A percentile compares a stretch with the other conserved stretches of the same genome.
Evolutionary conservation across 1,140 invertebrate species (phyloP).

Genomic region (Papilio polytes): DNA sequence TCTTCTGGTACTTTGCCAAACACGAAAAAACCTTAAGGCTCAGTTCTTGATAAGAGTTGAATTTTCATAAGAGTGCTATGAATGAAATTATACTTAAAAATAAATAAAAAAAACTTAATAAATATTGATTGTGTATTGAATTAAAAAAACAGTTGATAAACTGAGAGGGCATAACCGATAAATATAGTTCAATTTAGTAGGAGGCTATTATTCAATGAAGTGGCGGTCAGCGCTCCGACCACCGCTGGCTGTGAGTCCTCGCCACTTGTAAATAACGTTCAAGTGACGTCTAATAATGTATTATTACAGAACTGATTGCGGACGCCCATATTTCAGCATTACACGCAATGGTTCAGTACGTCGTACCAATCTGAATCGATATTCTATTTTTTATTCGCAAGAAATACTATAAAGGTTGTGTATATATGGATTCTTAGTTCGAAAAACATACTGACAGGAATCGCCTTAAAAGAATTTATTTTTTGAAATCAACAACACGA

Average conservation of each 20-base stretch:
- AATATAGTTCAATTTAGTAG: constrained; percentile 27
- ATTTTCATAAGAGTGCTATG: background rate
- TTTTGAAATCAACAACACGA: no score
- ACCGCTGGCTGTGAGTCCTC: background rate
- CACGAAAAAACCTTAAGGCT: background rate
- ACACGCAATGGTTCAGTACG: constrained; percentile 3
- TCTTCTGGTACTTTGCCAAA: background rate
- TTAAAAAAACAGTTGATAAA: background rate
- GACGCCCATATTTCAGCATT: constrained; percentile 31
- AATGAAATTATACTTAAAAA: no score
- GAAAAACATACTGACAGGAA: no score
- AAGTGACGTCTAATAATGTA: constrained; percentile 38
- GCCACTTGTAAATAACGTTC: constrained; percentile 34
- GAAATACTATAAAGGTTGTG: no score
- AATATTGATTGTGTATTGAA: no score
- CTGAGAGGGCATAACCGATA: constrained; percentile 16
- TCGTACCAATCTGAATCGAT: background rate
- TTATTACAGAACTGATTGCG: constrained; percentile 36
- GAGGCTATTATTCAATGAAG: constrained; percentile 33
- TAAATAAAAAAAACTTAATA: no score
- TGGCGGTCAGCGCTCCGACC: constrained; percentile 24
- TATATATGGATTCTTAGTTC: no score
- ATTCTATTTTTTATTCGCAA: background rate
- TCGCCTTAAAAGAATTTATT: no score
- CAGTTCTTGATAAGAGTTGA: background rate